These are phyloP conservation scores for Cephus nigrinus DNA, from an alignment of 2,888 invertebrate species.

Conservation along the genomic window DNA sequence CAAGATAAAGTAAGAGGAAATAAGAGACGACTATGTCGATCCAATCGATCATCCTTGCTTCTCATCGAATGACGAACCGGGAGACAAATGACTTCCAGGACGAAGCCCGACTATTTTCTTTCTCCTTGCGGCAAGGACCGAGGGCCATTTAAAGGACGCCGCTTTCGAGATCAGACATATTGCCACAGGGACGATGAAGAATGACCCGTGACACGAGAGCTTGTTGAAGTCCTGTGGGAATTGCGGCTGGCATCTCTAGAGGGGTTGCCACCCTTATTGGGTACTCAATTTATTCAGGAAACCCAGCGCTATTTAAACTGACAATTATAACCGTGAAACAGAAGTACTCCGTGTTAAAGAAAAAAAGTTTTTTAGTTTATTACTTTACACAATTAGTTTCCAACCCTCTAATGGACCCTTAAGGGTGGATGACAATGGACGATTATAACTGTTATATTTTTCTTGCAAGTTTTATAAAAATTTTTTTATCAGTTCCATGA, in stretches of 20 bases:
- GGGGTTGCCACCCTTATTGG: neutral
- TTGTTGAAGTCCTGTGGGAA: neutral
- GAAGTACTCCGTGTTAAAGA: neutral
- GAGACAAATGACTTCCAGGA: slow-evolving; percentile 29
- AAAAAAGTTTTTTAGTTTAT: neutral
- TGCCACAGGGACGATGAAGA: slow-evolving; percentile 29
- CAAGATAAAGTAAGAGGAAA: neutral
- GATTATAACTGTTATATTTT: neutral
- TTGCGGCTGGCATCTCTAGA: neutral
- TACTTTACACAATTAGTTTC: neutral
- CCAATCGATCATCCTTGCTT: neutral
- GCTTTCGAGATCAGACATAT: slow-evolving; percentile 14
- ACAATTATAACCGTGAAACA: neutral
- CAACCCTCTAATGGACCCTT: neutral
- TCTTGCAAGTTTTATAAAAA: neutral
- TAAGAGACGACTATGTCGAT: neutral
- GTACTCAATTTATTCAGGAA: neutral
- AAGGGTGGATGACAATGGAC: neutral
- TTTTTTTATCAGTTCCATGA: neutral
- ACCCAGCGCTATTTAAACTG: neutral
- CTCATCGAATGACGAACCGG: neutral
- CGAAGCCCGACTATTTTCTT: slow-evolving; percentile 14
- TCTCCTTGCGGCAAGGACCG: neutral
- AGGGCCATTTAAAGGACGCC: neutral
- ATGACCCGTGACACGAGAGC: neutral